phyloP scores from a whole-genome alignment of 1,140 invertebrate genomes.

The Meloidogyne hapla region DNA sequence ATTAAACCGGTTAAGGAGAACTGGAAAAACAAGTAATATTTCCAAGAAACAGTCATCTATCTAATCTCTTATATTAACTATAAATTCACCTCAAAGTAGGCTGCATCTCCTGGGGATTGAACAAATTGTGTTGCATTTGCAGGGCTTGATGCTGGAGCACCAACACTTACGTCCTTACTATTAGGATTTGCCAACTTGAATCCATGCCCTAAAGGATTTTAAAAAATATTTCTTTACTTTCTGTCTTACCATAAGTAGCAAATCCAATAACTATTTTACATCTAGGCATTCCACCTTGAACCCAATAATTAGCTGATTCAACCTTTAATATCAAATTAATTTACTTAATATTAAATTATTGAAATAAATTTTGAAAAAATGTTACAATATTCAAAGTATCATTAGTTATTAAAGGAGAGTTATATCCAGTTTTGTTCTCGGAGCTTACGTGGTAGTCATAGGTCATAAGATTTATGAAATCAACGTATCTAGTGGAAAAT shows the following conservation, averaged over 20 bases:
- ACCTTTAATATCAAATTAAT: conserved; percentile 69
- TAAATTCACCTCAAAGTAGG: conserved; percentile 77
- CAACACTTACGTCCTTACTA: conserved; percentile 78
- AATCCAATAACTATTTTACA: conserved; percentile 93
- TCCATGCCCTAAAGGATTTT: conserved; percentile 64
- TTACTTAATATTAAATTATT: neutral
- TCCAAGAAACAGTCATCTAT: too few relatives aligned
- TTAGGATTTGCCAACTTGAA: conserved; percentile 80
- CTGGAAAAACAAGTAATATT: too few relatives aligned
- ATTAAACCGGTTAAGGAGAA: too few relatives aligned
- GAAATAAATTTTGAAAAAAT: too few relatives aligned
- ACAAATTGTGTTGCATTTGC: conserved; percentile 88
- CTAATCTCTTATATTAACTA: too few relatives aligned
- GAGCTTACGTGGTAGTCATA: conserved; percentile 64
- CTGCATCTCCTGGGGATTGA: conserved; percentile 82
- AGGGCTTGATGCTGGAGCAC: conserved; percentile 77
- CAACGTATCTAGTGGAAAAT: conserved; percentile 54
- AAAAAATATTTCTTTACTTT: neutral
- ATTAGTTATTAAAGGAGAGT: conserved; percentile 52
- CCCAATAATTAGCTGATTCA: conserved; percentile 85
- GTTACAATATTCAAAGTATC: conserved; percentile 55
- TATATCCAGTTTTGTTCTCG: conserved; percentile 57
- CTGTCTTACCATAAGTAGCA: conserved; percentile 84
- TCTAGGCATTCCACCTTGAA: conserved; percentile 86
- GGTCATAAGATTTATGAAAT: conserved; percentile 63